Conservation (phyloP, 2,113 vertebrate genomes). For the Delphinapterus leucas region DNA sequence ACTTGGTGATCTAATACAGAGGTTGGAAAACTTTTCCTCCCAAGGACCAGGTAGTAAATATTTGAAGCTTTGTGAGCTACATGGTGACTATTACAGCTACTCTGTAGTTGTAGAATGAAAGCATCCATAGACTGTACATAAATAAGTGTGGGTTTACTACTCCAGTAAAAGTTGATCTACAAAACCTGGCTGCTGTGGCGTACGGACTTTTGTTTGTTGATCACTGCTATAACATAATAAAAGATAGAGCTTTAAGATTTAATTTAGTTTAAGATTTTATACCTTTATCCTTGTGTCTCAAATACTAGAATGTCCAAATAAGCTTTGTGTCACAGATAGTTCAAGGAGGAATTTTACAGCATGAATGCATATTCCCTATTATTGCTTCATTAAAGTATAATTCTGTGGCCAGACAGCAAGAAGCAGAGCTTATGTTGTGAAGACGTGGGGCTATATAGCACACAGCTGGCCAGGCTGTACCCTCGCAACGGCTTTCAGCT, state of each 20-base stretch:
- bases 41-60: not conserved
- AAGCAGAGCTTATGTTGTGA: not conserved
- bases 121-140: not conserved
- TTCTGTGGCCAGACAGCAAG: not conserved
- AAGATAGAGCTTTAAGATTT: not conserved
- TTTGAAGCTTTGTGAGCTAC: not conserved
- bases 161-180: conserved; percentile 27
- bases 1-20: not conserved
- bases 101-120: not conserved
- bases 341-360: not conserved
- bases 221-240: not conserved
- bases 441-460: not conserved
- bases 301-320: not conserved
- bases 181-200: not conserved
- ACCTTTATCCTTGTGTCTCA: not conserved
- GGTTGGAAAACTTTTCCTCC: not conserved
- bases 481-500: not conserved
- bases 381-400: not conserved
- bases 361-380: not conserved
- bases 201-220: not conserved
- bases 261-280: no score
- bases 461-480: not conserved
- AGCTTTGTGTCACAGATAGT: not conserved
- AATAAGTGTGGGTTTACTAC: not conserved
- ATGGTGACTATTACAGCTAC: not conserved